Evolutionary conservation across 1,140 invertebrate genomes (phyloP).

Genomic region (Drosophila fuyamai): DNA sequence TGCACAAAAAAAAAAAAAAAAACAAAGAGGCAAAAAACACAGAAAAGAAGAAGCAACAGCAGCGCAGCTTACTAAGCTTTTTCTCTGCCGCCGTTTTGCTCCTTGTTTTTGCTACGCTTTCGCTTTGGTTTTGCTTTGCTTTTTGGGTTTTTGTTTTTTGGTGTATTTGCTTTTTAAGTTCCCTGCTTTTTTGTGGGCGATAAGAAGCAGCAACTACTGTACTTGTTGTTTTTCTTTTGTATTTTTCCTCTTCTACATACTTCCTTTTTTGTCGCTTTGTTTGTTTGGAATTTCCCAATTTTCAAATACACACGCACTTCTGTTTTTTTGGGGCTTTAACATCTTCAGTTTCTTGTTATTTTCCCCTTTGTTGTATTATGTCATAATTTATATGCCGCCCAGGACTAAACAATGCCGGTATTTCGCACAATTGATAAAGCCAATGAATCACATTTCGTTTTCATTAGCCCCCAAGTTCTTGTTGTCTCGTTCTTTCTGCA

Average conservation of each 20-base stretch:
- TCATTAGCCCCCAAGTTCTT: slow-evolving; percentile 34
- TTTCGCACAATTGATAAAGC: slow-evolving; percentile 59
- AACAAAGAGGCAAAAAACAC: slow-evolving; percentile 7
- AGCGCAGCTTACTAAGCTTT: slow-evolving; percentile 79
- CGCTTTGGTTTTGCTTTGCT: slow-evolving; percentile 61
- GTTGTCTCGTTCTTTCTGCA: slow-evolving; percentile 47
- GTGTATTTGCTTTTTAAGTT: slow-evolving; percentile 35
- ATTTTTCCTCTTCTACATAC: slow-evolving; percentile 20
- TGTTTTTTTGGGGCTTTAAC: slow-evolving; percentile 46
- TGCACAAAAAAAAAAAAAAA: slow-evolving; percentile 49
- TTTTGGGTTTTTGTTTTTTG: slow-evolving; percentile 51
- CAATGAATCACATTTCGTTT: slow-evolving; percentile 74
- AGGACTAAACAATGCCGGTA: slow-evolving; percentile 75
- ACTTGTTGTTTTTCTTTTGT: slow-evolving; percentile 56
- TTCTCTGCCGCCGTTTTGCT: slow-evolving; percentile 65
- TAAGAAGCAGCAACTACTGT: slow-evolving; percentile 65
- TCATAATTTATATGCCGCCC: slow-evolving; percentile 71
- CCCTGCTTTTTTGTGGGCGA: slow-evolving; percentile 38
- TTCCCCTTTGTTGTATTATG: slow-evolving; percentile 60
- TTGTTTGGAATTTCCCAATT: slow-evolving; percentile 66
- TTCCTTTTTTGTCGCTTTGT: slow-evolving; percentile 67
- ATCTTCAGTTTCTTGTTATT: slow-evolving; percentile 19
- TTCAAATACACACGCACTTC: slow-evolving; percentile 65
- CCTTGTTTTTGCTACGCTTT: slow-evolving; percentile 80
- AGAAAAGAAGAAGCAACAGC: slow-evolving; percentile 57